Conservation (phyloP, 2,113 vertebrate genomes). For the Halcyon senegalensis region DNA sequence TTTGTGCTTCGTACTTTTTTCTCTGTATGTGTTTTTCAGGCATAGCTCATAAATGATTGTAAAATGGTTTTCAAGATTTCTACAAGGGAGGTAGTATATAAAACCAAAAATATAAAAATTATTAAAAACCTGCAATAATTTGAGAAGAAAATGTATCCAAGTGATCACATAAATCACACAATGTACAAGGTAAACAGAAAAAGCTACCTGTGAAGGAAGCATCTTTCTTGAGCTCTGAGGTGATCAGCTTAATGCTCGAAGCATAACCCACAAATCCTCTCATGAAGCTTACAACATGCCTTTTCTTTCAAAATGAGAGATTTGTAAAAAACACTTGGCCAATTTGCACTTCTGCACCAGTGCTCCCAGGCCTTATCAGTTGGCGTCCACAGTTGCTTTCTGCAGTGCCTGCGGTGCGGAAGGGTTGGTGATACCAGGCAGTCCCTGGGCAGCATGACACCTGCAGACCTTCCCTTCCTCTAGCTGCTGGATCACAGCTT, state of each 20-base stretch:
- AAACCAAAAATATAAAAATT: background rate
- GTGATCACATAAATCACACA: background rate
- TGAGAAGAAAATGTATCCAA: background rate
- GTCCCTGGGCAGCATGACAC: fast-evolving
- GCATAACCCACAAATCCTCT: background rate
- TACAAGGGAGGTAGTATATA: background rate
- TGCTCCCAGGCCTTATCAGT: background rate
- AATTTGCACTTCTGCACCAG: background rate
- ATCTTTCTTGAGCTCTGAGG: background rate
- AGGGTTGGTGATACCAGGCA: background rate
- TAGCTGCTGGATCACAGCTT: background rate
- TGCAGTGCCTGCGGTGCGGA: fast-evolving
- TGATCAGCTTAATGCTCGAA: background rate
- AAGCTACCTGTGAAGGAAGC: background rate
- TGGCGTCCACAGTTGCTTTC: fast-evolving
- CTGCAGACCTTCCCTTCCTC: background rate
- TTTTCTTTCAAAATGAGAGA: background rate
- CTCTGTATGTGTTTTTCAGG: background rate
- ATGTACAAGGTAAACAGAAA: background rate
- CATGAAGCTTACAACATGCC: fast-evolving
- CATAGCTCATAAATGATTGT: background rate
- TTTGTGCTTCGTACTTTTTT: background rate
- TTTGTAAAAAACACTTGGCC: background rate
- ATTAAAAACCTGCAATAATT: background rate
- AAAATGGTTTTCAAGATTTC: background rate